Percentiles rank a stretch among this genome's conserved stretches.
These are phyloP conservation scores for Coptodon bakossiorum DNA, from an alignment of 2,113 vertebrate species.

Conservation along the genomic window DNA sequence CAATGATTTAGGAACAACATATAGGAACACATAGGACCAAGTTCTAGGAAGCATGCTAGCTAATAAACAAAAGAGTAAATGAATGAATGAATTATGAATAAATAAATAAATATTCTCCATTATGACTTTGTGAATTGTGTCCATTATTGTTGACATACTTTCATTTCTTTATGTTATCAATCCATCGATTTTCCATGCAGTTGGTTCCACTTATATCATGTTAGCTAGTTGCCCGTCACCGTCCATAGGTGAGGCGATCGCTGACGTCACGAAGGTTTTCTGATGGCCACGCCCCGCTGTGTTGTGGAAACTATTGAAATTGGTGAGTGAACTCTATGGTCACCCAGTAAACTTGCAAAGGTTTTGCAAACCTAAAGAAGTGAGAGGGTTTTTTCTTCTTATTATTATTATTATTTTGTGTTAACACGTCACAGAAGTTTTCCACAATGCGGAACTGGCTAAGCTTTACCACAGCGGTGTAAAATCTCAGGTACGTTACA, in stretches of 20 bases:
- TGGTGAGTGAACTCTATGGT: conserved; percentile 18
- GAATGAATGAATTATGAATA: not conserved
- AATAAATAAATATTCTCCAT: not conserved
- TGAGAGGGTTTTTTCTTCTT: rapidly evolving
- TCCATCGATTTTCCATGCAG: not conserved
- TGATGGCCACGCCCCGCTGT: conserved; percentile 24
- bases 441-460: not conserved
- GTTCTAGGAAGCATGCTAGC: not conserved
- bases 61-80: not conserved
- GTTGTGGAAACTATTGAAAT: conserved; percentile 57
- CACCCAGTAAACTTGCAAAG: not conserved
- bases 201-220: not conserved
- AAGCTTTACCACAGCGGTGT: not conserved
- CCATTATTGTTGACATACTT: not conserved
- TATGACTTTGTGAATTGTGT: not conserved
- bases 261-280: not conserved
- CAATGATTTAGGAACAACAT: not conserved
- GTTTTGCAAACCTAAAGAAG: not conserved
- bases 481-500: conserved; percentile 18
- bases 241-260: not conserved
- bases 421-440: not conserved
- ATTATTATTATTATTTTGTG: rapidly evolving
- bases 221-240: not conserved
- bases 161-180: not conserved
- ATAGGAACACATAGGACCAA: not conserved